phyloP scores from a whole-genome alignment of 2,797 vertebrate species.

The Pseudomugil tenellus region DNA sequence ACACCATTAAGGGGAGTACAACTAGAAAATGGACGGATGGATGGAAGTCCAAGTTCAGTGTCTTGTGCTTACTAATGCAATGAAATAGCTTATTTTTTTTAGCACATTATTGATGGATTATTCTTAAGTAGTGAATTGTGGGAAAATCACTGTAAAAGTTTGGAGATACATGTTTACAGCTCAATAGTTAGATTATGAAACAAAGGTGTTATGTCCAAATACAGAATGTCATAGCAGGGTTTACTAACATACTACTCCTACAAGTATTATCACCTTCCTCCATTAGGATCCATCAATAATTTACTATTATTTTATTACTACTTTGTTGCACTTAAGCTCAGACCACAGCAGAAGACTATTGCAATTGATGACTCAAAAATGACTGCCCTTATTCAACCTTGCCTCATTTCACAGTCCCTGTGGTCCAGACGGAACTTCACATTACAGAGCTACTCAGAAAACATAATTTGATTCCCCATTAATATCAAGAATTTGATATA shows the following conservation, averaged over 20 bases:
- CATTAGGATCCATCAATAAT: constrained; percentile 26
- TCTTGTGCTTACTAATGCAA: constrained; percentile 24
- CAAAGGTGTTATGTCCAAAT: background rate
- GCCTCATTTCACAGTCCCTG: constrained; percentile 7
- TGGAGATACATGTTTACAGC: background rate
- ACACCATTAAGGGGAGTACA: constrained; percentile 23
- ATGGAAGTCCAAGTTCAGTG: constrained; percentile 36
- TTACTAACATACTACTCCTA: background rate
- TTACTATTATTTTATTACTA: constrained; percentile 1
- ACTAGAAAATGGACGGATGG: too few species aligned
- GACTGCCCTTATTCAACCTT: background rate
- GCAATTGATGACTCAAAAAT: background rate
- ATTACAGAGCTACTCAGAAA: background rate
- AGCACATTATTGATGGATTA: constrained; percentile 29
- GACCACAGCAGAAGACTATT: constrained; percentile 3
- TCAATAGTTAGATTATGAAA: background rate
- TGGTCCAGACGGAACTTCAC: background rate
- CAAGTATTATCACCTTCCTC: constrained; percentile 1
- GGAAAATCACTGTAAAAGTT: constrained; percentile 2
- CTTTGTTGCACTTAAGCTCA: constrained; percentile 5
- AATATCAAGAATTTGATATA: constrained; percentile 32
- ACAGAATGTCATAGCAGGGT: background rate
- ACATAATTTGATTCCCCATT: constrained; percentile 11
- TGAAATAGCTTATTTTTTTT: constrained; percentile 41
- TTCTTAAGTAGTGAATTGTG: constrained; percentile 1